These are phyloP conservation scores for human DNA, from an alignment of 2,113 vertebrate genomes.

Conservation along the genomic window DNA sequence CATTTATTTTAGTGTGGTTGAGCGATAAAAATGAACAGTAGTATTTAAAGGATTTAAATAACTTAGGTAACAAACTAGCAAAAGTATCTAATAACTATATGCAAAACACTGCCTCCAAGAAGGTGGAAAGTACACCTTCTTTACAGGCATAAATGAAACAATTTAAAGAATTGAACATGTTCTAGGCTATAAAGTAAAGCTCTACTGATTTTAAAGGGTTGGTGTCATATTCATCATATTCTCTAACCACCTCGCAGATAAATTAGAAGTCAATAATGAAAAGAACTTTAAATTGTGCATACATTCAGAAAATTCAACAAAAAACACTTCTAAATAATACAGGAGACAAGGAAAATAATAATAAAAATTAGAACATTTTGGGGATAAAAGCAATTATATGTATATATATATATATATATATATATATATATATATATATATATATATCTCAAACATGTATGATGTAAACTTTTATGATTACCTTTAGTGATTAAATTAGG, in stretches of 20 bases:
- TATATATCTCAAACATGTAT: not conserved
- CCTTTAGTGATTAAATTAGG: not conserved
- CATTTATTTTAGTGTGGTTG: not conserved
- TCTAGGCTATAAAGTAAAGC: not conserved
- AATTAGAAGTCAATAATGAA: not conserved
- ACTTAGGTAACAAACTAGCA: not conserved
- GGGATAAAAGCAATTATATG: too few species aligned
- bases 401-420: too few species aligned
- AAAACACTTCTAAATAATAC: not conserved
- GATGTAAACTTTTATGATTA: not conserved
- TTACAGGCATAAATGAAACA: not conserved
- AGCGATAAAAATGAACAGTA: not conserved
- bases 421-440: too few species aligned
- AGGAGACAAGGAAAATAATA: not conserved
- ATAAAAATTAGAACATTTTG: not conserved
- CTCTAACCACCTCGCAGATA: not conserved
- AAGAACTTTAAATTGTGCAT: not conserved
- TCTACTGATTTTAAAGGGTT: not conserved
- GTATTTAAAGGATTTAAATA: not conserved
- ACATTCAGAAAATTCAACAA: not conserved
- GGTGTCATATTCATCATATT: not conserved
- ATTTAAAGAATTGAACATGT: not conserved
- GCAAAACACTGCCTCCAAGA: not conserved
- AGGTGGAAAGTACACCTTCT: not conserved
- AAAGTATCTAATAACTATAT: not conserved